Evolutionary conservation across 2,113 vertebrate genomes (phyloP).

Genomic region (Carollia perspicillata): DNA sequence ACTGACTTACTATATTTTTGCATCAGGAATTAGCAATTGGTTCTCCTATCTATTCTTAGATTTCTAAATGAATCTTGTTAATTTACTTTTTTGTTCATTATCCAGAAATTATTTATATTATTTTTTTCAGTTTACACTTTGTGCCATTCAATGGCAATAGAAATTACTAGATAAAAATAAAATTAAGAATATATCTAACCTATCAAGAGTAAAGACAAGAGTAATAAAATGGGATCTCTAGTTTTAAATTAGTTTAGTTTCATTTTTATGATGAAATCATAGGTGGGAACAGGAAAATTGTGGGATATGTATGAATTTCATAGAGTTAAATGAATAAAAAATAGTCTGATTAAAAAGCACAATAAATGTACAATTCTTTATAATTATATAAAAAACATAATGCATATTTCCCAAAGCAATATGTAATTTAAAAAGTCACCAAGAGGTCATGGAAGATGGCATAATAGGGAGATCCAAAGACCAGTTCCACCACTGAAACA

Average conservation of each 20-base stretch:
- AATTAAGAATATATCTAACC: not conserved
- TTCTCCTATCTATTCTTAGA: not conserved
- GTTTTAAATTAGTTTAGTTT: not conserved
- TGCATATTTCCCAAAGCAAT: not conserved
- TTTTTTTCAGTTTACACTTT: not conserved
- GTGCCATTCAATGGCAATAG: not conserved
- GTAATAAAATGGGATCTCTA: not conserved
- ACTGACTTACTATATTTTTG: not conserved
- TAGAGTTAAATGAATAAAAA: not conserved
- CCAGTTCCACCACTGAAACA: not conserved
- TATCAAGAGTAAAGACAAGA: not conserved
- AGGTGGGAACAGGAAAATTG: not conserved
- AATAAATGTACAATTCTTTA: not conserved
- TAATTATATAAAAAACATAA: not conserved
- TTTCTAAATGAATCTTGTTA: not conserved
- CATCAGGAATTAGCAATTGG: not conserved
- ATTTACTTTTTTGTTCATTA: not conserved
- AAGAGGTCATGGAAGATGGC: not conserved
- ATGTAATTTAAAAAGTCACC: not conserved
- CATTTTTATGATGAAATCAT: not conserved
- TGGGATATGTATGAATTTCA: not conserved
- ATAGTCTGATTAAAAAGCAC: not conserved
- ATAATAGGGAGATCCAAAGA: not conserved
- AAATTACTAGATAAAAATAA: not conserved
- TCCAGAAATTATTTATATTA: not conserved